These are phyloP conservation scores for Acleris literana DNA, from an alignment of 2,888 invertebrate species.

Conservation along the genomic window DNA sequence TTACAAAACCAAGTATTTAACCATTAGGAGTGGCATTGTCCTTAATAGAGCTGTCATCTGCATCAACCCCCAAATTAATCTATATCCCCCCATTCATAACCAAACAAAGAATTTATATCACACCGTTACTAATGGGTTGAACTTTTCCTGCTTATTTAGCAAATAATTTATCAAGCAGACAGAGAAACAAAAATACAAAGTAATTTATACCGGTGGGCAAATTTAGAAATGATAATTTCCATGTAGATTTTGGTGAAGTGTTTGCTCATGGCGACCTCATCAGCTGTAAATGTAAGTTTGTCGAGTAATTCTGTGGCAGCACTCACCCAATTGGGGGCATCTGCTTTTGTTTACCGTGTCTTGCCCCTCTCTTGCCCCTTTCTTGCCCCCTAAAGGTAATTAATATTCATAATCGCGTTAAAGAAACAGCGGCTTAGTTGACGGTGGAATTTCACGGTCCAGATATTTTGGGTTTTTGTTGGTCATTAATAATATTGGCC, in stretches of 20 bases:
- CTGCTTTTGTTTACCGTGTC: slow-evolving; percentile 55
- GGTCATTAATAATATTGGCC: slow-evolving; percentile 18
- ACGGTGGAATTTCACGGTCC: slow-evolving; percentile 38
- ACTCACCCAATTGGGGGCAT: slow-evolving; percentile 60
- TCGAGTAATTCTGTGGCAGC: slow-evolving; percentile 37
- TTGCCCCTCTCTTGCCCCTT: neutral
- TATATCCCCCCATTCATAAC: slow-evolving; percentile 28
- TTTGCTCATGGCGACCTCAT: slow-evolving; percentile 4
- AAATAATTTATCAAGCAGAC: slow-evolving; percentile 32
- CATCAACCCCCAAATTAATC: slow-evolving; percentile 23
- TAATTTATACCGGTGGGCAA: slow-evolving; percentile 12
- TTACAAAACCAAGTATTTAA: neutral
- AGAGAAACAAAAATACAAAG: slow-evolving; percentile 21
- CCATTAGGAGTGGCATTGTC: slow-evolving; percentile 6
- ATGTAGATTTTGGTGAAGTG: neutral
- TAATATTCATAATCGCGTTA: slow-evolving; percentile 66
- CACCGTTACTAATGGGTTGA: slow-evolving; percentile 32
- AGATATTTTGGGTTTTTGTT: slow-evolving; percentile 17
- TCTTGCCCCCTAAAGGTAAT: slow-evolving; percentile 43
- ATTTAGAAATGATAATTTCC: neutral
- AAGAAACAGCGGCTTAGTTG: slow-evolving; percentile 48
- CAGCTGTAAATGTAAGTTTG: slow-evolving; percentile 25
- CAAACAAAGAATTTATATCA: slow-evolving; percentile 31
- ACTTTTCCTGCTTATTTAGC: slow-evolving; percentile 30
- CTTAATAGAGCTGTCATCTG: slow-evolving; percentile 16